Percentiles rank a stretch among this genome's conserved stretches.
Evolutionary conservation across 2,888 invertebrate species (phyloP).

Genomic region (Neelides folsomi): DNA sequence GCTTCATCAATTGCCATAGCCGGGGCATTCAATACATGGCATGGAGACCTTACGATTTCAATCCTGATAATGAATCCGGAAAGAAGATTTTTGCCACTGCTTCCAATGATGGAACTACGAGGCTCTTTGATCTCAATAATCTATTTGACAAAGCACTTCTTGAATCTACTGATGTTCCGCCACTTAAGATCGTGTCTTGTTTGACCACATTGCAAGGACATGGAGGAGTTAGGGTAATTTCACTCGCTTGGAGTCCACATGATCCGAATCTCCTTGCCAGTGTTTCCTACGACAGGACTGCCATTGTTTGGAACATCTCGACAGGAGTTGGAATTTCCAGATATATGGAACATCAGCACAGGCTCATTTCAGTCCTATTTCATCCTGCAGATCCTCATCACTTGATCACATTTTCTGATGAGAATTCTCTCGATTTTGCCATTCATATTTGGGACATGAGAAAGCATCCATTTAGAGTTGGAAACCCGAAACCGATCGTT

Average conservation of each 20-base stretch:
- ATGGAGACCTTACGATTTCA: slow-evolving; percentile 52
- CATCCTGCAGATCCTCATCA: slow-evolving; percentile 48
- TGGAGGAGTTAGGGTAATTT: slow-evolving; percentile 42
- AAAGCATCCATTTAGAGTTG: slow-evolving; percentile 14
- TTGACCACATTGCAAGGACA: slow-evolving; percentile 40
- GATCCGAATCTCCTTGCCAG: slow-evolving; percentile 51
- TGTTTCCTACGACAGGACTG: slow-evolving; percentile 54
- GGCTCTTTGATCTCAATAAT: slow-evolving; percentile 42
- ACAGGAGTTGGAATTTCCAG: slow-evolving; percentile 44
- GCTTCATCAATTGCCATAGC: slow-evolving; percentile 43
- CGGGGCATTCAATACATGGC: slow-evolving; percentile 51
- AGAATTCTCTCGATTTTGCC: slow-evolving; percentile 43
- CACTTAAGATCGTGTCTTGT: slow-evolving; percentile 17
- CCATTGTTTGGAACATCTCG: slow-evolving; percentile 40
- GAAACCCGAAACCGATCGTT: too few relatives aligned
- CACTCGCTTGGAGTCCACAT: slow-evolving; percentile 57
- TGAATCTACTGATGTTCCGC: not conserved
- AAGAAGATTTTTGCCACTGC: slow-evolving; percentile 54
- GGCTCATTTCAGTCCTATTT: slow-evolving; percentile 51
- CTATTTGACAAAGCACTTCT: slow-evolving; percentile 7
- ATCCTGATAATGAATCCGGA: slow-evolving; percentile 29
- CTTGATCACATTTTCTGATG: slow-evolving; percentile 51
- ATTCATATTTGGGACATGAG: slow-evolving; percentile 49
- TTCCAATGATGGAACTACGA: slow-evolving; percentile 43
- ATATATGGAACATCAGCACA: slow-evolving; percentile 46